phyloP scores from a whole-genome alignment of 2,888 invertebrate species.

The Cynaeus angustus region DNA sequence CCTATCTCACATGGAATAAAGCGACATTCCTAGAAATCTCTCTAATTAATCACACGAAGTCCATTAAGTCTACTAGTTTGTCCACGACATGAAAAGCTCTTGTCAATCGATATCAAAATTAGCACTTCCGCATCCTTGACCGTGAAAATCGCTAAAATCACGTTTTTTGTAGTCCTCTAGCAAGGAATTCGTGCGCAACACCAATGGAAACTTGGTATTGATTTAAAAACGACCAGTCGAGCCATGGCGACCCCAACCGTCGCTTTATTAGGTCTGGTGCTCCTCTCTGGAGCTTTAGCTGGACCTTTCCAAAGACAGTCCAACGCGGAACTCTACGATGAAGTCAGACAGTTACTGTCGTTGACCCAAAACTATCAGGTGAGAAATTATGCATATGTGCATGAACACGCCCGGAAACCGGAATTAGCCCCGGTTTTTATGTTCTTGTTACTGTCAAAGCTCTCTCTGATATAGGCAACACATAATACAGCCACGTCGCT shows the following conservation, averaged over 20 bases:
- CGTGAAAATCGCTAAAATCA: conserved; percentile 33
- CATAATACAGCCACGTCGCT: not conserved
- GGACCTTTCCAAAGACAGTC: conserved; percentile 20
- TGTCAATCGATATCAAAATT: conserved; percentile 20
- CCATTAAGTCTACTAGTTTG: not conserved
- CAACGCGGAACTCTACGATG: conserved; percentile 71
- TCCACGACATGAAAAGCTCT: not conserved
- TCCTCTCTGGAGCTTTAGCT: conserved; percentile 56
- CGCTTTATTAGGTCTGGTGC: conserved; percentile 61
- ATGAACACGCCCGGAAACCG: conserved; percentile 17
- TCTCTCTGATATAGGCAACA: conserved; percentile 30
- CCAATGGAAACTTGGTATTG: conserved; percentile 39
- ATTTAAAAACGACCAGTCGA: conserved; percentile 52
- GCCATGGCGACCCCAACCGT: conserved; percentile 66
- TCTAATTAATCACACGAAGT: too few species aligned
- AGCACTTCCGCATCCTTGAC: conserved; percentile 30
- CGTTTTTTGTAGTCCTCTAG: conserved; percentile 13
- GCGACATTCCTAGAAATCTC: too few species aligned
- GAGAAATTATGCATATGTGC: conserved; percentile 51
- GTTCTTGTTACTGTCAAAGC: not conserved
- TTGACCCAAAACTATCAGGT: conserved; percentile 66
- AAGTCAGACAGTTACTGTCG: conserved; percentile 73
- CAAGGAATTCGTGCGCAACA: conserved; percentile 29
- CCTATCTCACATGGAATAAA: too few species aligned
- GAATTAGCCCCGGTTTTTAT: not conserved